Conservation (phyloP, 1,140 invertebrate genomes). For the Globodera rostochiensis region DNA sequence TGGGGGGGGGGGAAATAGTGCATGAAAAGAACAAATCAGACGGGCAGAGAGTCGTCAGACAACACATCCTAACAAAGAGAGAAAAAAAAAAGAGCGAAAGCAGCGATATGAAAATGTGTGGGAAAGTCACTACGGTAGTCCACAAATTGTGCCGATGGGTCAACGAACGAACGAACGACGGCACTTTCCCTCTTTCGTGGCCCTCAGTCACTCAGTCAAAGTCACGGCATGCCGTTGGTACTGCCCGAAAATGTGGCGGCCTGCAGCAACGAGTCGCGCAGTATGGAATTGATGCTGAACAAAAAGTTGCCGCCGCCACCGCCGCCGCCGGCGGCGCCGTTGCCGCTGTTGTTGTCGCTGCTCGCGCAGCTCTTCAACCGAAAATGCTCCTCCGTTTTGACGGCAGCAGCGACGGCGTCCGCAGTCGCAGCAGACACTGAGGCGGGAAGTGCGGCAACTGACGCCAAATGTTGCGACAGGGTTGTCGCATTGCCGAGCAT, state of each 20-base stretch:
- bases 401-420: constrained; percentile 1
- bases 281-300: constrained; percentile 1
- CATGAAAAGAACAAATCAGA: too few relatives aligned
- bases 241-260: not conserved
- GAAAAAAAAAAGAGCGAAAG: too few relatives aligned
- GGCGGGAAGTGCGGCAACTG: not conserved
- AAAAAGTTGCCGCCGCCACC: not conserved
- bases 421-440: not conserved
- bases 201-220: not conserved
- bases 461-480: not conserved
- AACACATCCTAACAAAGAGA: too few relatives aligned
- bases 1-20: too few relatives aligned
- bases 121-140: too few relatives aligned
- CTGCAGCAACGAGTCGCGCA: constrained; percentile 11
- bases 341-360: not conserved
- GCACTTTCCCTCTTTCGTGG: too few relatives aligned
- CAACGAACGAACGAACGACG: too few relatives aligned
- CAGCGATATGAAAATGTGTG: too few relatives aligned
- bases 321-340: not conserved
- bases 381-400: constrained; percentile 11
- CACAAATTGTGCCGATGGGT: too few relatives aligned
- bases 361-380: not conserved
- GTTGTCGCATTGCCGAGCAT: too few relatives aligned
- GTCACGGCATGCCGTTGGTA: not conserved
- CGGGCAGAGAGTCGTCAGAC: too few relatives aligned